Evolutionary conservation across 2,797 vertebrate species (phyloP), one percentile per base, ranked within the genome.

Genomic region (Buphagus erythrorhynchus): DNA sequence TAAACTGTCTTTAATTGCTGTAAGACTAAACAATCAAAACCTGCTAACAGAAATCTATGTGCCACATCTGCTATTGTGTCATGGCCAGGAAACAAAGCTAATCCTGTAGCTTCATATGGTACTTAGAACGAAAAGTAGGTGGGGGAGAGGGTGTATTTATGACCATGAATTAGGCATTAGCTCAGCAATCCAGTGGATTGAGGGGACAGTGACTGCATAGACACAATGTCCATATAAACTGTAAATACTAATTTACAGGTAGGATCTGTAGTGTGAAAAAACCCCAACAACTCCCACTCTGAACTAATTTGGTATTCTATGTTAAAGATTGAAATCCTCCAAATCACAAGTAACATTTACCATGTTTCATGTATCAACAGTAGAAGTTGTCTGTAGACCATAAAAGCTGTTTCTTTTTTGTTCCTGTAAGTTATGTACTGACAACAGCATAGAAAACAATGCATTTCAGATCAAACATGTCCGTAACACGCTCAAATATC

Each of bases 131-230:
- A 36, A 18, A 46, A 33, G 35, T 1, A 29, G 13, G 26, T 13
- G 6, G 1, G 1, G 2, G 3, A 5, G 5, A 11, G 3, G 11
- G 11, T 15, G 9, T 20, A 10, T 0, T 61, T 82, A 9, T 69
- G n/a, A 55, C 43, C 17, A 22, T 7, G 11, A 33, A 43, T 45
- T 25, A 49, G 13, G 25, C 29, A 71, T 54, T 42, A 72, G 3
- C 16, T 7, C 22, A 33, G n/a, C 25, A 81, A 55, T 40, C 15
- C 31, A 78, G 49, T 2, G 3, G 29, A 62, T 8, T 12, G 33
- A 73, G 31, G 22, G 11, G 13, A 29, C 22, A 63, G 9, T 4
- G 16, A 86, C 33, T 33, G 24, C 29, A 29, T 0, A 54, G 28
- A 42, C 17, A 48, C 26, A 49, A 21, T 6, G 18, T 12, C 31